phyloP scores from a whole-genome alignment of 2,113 vertebrate genomes.

The Oryzias curvinotus region DNA sequence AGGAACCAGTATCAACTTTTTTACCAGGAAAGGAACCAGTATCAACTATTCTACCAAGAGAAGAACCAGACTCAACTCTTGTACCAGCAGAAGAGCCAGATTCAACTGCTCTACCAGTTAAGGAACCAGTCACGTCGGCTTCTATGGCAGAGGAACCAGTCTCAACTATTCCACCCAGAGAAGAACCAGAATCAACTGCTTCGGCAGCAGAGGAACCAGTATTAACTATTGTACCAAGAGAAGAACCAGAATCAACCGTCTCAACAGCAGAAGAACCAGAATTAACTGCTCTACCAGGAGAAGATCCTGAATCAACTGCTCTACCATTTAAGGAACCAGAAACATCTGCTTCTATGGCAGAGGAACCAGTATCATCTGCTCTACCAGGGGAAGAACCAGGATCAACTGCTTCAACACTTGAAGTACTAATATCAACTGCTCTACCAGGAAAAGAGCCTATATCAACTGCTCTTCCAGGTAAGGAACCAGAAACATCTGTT shows the following conservation, averaged over 20 bases:
- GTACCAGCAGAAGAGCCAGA: neutral
- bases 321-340: neutral
- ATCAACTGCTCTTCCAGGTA: too few species aligned
- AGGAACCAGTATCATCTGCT: too few species aligned
- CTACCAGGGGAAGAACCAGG: neutral
- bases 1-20: too few species aligned
- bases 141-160: too few species aligned
- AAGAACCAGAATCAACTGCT: neutral
- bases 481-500: too few species aligned
- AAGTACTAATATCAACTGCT: too few species aligned
- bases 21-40: neutral
- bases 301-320: neutral
- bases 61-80: neutral
- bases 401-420: too few species aligned
- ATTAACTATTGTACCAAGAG: neutral
- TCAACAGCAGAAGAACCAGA: neutral
- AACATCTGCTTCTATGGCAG: neutral
- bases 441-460: neutral
- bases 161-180: neutral
- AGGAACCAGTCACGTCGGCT: neutral
- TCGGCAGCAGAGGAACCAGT: neutral
- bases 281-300: fast-evolving
- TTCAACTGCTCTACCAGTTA: neutral
- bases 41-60: too few species aligned
- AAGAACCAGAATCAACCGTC: neutral